phyloP scores from a whole-genome alignment of 2,113 vertebrate species.

The Gymnogyps californianus region DNA sequence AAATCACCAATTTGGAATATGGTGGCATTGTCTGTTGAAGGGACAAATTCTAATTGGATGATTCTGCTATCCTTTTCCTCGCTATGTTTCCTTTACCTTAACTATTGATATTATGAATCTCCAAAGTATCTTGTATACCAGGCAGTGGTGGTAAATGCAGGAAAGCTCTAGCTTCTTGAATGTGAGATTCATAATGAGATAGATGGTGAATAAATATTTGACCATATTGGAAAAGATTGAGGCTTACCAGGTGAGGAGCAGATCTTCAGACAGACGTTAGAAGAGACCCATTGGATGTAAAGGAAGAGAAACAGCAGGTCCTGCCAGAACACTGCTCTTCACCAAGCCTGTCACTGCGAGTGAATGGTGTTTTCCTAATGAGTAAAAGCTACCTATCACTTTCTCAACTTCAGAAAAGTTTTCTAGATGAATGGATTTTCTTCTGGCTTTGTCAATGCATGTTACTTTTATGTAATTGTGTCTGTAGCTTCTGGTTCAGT shows the following conservation, averaged over 20 bases:
- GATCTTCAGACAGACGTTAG: background rate
- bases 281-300: background rate
- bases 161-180: background rate
- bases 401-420: background rate
- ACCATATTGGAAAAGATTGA: background rate
- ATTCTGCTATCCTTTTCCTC: background rate
- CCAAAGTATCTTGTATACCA: background rate
- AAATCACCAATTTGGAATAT: background rate
- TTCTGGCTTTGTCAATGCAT: background rate
- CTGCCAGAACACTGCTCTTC: background rate
- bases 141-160: background rate
- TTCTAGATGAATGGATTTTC: background rate
- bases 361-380: background rate
- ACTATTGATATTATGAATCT: rapidly evolving
- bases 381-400: background rate
- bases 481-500: background rate
- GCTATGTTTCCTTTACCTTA: background rate
- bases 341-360: background rate
- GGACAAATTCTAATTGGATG: background rate
- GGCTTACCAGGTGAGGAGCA: background rate
- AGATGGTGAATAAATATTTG: background rate
- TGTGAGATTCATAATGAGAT: background rate
- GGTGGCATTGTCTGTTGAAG: background rate
- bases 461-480: background rate
- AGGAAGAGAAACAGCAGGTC: background rate